Percentiles rank a stretch among this genome's conserved stretches.
These are phyloP conservation scores for Scylla paramamosain DNA, from an alignment of 1,140 invertebrate genomes.

Conservation along the genomic window DNA sequence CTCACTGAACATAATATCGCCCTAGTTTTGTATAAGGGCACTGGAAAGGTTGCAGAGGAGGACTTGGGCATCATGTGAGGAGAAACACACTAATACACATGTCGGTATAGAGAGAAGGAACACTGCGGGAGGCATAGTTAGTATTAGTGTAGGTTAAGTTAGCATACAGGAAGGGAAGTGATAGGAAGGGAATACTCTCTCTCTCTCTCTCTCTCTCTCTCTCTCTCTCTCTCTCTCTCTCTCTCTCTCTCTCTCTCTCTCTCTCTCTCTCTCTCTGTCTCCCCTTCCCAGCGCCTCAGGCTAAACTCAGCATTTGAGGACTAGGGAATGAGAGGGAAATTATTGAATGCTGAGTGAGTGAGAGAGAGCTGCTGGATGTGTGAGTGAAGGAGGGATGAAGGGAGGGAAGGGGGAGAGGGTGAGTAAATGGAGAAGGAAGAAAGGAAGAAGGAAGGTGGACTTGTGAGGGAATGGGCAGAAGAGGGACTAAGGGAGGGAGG, in stretches of 20 bases:
- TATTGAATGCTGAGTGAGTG: constrained; percentile 43
- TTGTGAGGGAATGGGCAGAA: background rate
- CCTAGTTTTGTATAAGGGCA: too few relatives aligned
- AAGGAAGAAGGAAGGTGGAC: background rate
- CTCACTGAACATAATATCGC: too few relatives aligned
- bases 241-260: background rate
- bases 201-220: too few relatives aligned
- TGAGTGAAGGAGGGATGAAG: background rate
- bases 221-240: too few relatives aligned
- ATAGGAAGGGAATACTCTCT: too few relatives aligned
- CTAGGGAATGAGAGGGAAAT: constrained; percentile 29
- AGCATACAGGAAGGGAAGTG: too few relatives aligned
- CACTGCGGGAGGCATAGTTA: too few relatives aligned
- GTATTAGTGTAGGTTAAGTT: too few relatives aligned
- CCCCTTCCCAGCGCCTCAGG: constrained; percentile 9
- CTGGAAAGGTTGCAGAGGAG: too few relatives aligned
- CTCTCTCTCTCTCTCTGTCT: too few relatives aligned
- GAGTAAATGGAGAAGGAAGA: background rate
- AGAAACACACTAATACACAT: background rate
- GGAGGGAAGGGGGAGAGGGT: background rate
- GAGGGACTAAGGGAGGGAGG: background rate
- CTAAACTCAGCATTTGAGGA: constrained; percentile 38
- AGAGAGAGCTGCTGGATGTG: background rate
- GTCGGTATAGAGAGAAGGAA: background rate
- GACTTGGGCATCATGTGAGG: too few relatives aligned